Conservation (phyloP, 2,888 invertebrate genomes). For the Mechanitis messenoides region DNA sequence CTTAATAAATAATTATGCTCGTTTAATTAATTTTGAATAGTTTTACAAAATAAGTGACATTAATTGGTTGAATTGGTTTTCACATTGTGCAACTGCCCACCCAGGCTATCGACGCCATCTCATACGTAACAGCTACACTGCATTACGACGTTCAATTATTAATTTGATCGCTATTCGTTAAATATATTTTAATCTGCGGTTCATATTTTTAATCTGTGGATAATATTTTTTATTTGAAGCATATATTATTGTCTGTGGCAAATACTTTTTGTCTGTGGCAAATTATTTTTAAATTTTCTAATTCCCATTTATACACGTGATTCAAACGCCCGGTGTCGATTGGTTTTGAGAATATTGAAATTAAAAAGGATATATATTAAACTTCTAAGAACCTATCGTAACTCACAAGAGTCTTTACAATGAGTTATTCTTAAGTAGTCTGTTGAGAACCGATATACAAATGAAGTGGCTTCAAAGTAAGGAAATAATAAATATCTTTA, state of each 20-base stretch:
- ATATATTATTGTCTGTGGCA: no score
- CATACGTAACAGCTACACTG: constrained; percentile 14
- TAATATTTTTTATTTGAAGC: no score
- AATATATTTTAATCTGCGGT: constrained; percentile 10
- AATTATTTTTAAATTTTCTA: no score
- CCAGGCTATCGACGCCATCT: constrained; percentile 26
- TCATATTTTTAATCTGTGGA: no score
- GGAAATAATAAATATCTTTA: constrained; percentile 8
- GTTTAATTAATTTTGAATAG: constrained; percentile 22
- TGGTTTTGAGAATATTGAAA: no score
- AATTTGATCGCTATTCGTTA: constrained; percentile 25
- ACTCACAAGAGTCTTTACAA: constrained; percentile 12
- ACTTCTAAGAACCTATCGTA: neutral
- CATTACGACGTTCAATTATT: constrained; percentile 20
- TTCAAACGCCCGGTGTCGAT: no score
- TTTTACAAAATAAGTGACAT: constrained; percentile 28
- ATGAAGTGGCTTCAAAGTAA: constrained; percentile 18
- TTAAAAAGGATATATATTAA: neutral
- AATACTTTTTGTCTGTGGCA: no score
- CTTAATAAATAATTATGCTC: constrained; percentile 9
- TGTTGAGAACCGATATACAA: constrained; percentile 19
- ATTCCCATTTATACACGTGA: no score
- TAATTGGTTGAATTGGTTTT: constrained; percentile 5
- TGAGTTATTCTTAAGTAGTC: constrained; percentile 19
- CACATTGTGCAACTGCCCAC: constrained; percentile 18